Conservation (phyloP, 2,113 vertebrate species). For the Garra rufa region DNA sequence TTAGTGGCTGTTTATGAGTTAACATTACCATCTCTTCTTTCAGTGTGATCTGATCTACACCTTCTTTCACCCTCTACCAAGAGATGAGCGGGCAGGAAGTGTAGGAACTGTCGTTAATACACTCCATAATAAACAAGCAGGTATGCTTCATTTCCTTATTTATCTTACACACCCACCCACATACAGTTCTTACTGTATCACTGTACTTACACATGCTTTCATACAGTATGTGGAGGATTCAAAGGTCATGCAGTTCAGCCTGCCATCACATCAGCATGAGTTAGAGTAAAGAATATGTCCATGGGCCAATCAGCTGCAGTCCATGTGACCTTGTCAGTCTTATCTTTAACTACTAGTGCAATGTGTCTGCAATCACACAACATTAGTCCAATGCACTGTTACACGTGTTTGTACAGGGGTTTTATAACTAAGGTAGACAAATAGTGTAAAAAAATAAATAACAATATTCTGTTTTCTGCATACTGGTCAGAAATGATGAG, state of each 20-base stretch:
- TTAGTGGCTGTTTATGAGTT: not conserved
- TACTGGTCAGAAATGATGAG: not conserved
- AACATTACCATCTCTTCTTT: conserved; percentile 3
- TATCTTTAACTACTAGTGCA: conserved; percentile 41
- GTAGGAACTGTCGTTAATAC: conserved; percentile 63
- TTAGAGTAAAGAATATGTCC: not conserved
- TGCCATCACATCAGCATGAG: not conserved
- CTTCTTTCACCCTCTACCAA: conserved; percentile 89
- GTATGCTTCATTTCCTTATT: conserved; percentile 63
- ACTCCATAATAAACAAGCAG: conserved; percentile 78
- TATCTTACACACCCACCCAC: conserved; percentile 11
- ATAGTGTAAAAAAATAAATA: not conserved
- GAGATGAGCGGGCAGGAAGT: conserved; percentile 81
- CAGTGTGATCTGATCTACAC: conserved; percentile 95
- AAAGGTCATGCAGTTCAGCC: not conserved
- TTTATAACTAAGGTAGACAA: not conserved
- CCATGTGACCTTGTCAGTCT: not conserved
- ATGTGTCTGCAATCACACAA: conserved; percentile 10
- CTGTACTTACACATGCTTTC: not conserved
- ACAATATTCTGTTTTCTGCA: not conserved
- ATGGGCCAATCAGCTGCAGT: not conserved
- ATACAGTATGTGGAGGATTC: not conserved
- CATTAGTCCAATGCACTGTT: not conserved
- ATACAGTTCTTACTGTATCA: conserved; percentile 13
- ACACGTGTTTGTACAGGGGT: not conserved